phyloP scores from a whole-genome alignment of 2,113 vertebrate species.

The Centrocercus urophasianus region DNA sequence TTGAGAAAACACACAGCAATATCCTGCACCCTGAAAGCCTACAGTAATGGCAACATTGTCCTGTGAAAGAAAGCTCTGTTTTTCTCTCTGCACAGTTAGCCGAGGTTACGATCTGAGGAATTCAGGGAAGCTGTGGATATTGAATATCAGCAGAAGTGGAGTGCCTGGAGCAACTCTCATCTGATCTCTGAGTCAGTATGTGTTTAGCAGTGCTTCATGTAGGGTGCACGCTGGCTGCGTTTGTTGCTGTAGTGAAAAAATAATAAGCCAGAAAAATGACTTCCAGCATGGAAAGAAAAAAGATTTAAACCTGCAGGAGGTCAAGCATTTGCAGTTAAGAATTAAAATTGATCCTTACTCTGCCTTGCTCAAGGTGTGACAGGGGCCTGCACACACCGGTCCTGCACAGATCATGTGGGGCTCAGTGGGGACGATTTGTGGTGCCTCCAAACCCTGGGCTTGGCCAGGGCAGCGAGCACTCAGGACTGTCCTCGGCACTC shows the following conservation, averaged over 20 bases:
- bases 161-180: neutral
- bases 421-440: fast-evolving
- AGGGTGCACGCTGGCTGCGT: neutral
- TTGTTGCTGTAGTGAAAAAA: neutral
- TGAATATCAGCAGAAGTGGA: neutral
- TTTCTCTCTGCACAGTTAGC: neutral
- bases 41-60: neutral
- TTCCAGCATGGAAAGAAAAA: neutral
- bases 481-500: neutral
- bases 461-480: fast-evolving
- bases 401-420: neutral
- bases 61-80: neutral
- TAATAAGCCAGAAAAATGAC: neutral
- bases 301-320: neutral
- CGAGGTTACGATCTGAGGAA: neutral
- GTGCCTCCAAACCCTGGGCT: neutral
- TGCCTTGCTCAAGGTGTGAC: neutral
- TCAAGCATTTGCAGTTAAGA: neutral
- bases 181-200: neutral
- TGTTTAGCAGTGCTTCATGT: neutral
- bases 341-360: neutral
- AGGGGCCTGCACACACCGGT: neutral
- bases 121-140: neutral
- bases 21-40: neutral
- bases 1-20: neutral